These are phyloP conservation scores for Physocephala rufipes DNA, from an alignment of 2,888 invertebrate species.

Conservation along the genomic window DNA sequence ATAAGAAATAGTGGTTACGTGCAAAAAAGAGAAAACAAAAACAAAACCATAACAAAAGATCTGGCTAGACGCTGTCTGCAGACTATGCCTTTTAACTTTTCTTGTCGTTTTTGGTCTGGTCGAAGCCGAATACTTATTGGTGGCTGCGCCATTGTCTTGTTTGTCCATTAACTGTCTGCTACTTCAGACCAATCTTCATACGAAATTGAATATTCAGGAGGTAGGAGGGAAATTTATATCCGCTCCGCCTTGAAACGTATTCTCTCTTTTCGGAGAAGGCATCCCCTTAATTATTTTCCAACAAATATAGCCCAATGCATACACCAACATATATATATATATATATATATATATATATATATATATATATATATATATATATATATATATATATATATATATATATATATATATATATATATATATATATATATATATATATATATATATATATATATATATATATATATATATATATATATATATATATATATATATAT, in stretches of 20 bases:
- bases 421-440: too few species aligned
- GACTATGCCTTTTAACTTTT: conserved; percentile 16
- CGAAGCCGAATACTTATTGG: conserved; percentile 12
- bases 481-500: too few species aligned
- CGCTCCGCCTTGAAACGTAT: conserved; percentile 9
- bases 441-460: too few species aligned
- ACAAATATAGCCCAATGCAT: not conserved
- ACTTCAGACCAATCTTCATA: conserved; percentile 33
- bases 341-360: not conserved
- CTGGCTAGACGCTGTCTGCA: conserved; percentile 32
- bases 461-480: too few species aligned
- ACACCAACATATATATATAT: not conserved
- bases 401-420: too few species aligned
- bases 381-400: too few species aligned
- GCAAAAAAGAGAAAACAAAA: conserved; percentile 1
- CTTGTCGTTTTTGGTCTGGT: conserved; percentile 33
- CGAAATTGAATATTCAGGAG: conserved; percentile 14
- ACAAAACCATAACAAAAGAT: conserved; percentile 2
- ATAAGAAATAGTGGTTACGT: not conserved
- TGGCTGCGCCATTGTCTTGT: conserved; percentile 11
- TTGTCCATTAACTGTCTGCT: conserved; percentile 30
- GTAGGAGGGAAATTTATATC: not conserved
- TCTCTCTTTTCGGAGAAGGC: conserved; percentile 30
- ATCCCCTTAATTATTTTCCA: not conserved
- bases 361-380: too few species aligned